Conservation (phyloP, 2,888 invertebrate genomes). For the Ischnura elegans region DNA sequence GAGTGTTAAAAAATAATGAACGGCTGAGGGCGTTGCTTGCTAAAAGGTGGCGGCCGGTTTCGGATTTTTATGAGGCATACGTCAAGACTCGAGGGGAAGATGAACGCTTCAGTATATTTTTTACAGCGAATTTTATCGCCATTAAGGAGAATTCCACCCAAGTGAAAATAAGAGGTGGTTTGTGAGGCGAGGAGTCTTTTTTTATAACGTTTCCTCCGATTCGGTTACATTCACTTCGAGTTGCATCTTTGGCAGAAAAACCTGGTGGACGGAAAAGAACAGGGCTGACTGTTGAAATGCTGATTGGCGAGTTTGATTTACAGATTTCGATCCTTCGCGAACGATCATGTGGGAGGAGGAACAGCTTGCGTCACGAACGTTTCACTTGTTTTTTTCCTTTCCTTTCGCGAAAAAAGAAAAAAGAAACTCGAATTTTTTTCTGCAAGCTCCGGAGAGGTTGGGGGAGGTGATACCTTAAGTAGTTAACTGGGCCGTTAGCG, state of each 20-base stretch:
- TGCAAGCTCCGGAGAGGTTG: background rate
- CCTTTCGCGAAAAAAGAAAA: background rate
- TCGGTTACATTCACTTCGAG: background rate
- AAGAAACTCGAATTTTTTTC: background rate
- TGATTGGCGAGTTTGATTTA: constrained; percentile 64
- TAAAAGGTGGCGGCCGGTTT: background rate
- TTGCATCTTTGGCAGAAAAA: background rate
- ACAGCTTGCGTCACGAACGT: background rate
- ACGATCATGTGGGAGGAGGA: background rate
- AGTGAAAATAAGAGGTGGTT: background rate
- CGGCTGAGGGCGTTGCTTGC: background rate
- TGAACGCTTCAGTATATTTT: background rate
- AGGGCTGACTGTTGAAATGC: constrained; percentile 18
- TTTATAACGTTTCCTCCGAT: background rate
- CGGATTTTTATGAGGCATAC: constrained; percentile 18
- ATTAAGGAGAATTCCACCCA: background rate
- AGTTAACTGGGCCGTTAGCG: constrained; percentile 11
- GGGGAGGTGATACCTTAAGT: background rate
- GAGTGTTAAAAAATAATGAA: background rate
- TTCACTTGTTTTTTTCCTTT: background rate
- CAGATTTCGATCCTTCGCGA: constrained; percentile 22
- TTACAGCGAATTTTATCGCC: constrained; percentile 16
- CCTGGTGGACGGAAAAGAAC: background rate
- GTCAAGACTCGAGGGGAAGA: background rate
- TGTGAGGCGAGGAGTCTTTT: background rate